Evolutionary conservation across 30 jellyfish, hydroid and myxozoan species (phyloP).

Genomic region (Aurelia aurita): DNA sequence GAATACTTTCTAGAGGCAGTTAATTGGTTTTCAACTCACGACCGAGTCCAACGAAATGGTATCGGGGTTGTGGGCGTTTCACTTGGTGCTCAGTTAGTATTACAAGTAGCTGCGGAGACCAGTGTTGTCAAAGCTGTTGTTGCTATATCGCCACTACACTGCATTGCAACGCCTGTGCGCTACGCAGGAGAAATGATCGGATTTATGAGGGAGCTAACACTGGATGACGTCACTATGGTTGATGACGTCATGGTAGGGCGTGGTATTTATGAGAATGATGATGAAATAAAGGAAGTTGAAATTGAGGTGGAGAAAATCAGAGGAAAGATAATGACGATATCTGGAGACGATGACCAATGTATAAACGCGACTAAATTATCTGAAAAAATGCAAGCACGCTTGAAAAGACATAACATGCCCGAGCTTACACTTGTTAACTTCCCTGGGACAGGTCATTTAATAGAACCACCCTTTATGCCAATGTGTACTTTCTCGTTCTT

Average conservation of each 20-base stretch:
- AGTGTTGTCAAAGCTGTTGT: constrained; percentile 36
- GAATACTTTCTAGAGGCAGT: no score
- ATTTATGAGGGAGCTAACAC: no score
- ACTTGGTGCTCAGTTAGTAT: constrained; percentile 7
- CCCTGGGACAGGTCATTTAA: no score
- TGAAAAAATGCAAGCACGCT: neutral
- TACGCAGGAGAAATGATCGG: constrained; percentile 7
- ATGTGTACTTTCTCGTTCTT: constrained; percentile 18
- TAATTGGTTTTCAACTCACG: no score
- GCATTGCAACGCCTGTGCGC: neutral
- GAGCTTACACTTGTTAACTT: neutral
- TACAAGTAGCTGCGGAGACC: constrained; percentile 36
- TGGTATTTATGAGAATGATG: neutral
- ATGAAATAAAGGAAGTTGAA: neutral
- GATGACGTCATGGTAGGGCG: neutral
- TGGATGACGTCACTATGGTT: neutral
- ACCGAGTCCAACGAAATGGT: no score
- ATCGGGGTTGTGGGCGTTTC: no score
- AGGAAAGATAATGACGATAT: neutral
- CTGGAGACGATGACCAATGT: constrained; percentile 25
- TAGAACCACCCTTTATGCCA: constrained; percentile 30
- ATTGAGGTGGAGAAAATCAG: constrained; percentile 20
- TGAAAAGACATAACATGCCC: neutral
- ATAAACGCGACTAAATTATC: neutral
- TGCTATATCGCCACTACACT: constrained; percentile 7